These are phyloP conservation scores for Lasiommata megera DNA, from an alignment of 2,888 invertebrate genomes.

Conservation along the genomic window DNA sequence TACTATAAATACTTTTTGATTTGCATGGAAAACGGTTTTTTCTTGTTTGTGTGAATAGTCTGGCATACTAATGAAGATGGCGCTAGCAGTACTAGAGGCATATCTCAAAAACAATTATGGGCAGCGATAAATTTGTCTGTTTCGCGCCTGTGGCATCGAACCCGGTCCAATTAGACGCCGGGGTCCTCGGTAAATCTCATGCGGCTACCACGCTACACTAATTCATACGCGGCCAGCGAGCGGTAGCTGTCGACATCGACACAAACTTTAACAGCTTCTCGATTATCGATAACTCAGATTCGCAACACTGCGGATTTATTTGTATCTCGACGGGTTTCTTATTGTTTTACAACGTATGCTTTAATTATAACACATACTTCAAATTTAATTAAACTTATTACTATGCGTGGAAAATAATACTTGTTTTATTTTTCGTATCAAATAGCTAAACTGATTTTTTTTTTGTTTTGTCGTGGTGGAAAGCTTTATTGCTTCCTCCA, in stretches of 20 bases:
- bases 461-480: no score
- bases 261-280: slow-evolving; percentile 62
- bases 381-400: no score
- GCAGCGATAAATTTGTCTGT: slow-evolving; percentile 72
- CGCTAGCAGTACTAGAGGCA: slow-evolving; percentile 15
- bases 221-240: slow-evolving; percentile 69
- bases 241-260: slow-evolving; percentile 65
- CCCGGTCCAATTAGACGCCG: slow-evolving; percentile 74
- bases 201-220: slow-evolving; percentile 78
- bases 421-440: no score
- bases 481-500: no score
- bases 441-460: no score
- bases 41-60: slow-evolving; percentile 5
- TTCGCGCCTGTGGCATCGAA: slow-evolving; percentile 74
- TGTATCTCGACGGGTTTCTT: neutral
- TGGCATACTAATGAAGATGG: slow-evolving; percentile 23
- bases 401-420: no score
- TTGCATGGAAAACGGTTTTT: slow-evolving; percentile 3
- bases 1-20: neutral
- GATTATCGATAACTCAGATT: slow-evolving; percentile 57
- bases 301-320: slow-evolving; percentile 36
- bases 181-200: slow-evolving; percentile 74
- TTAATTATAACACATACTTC: no score
- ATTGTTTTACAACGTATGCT: no score
- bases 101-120: slow-evolving; percentile 70